A percentile compares a stretch with the other conserved stretches of the same genome.
Evolutionary conservation across 2,888 invertebrate species (phyloP).

Genomic region (Meganola albula): DNA sequence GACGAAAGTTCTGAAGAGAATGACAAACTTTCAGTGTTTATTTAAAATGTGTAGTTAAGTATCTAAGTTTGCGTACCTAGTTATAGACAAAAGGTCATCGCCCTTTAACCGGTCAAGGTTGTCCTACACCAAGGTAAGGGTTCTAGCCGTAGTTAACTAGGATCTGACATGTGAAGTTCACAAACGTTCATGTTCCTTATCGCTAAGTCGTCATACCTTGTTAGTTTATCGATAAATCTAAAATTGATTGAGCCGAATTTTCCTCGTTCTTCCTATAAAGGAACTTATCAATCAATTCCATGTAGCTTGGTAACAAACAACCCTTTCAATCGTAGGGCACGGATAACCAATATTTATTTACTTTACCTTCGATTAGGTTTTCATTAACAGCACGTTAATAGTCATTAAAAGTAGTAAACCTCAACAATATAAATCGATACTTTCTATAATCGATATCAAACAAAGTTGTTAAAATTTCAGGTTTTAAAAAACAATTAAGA

Average conservation of each 20-base stretch:
- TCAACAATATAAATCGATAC: constrained; percentile 30
- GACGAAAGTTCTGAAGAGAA: constrained; percentile 30
- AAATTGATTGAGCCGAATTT: constrained; percentile 36
- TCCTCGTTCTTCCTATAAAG: constrained; percentile 37
- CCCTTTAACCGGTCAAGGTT: constrained; percentile 60
- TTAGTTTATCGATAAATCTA: constrained; percentile 29
- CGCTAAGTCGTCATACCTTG: constrained; percentile 18
- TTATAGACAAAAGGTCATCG: constrained; percentile 55
- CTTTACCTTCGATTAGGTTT: no score
- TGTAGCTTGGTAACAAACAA: no score
- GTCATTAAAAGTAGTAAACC: no score
- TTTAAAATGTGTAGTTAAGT: no score
- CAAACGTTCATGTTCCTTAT: constrained; percentile 30
- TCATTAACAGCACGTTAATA: no score
- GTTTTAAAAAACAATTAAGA: no score
- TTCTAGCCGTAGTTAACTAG: constrained; percentile 13
- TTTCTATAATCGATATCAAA: constrained; percentile 41
- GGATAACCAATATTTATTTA: constrained; percentile 49
- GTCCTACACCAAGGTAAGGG: constrained; percentile 40
- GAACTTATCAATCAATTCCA: constrained; percentile 43
- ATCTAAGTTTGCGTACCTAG: no score
- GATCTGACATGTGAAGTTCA: constrained; percentile 36
- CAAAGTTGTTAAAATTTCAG: no score
- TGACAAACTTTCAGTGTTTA: constrained; percentile 25
- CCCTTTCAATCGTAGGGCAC: constrained; percentile 30